Percentiles rank a stretch among this genome's conserved stretches.
phyloP scores from a whole-genome alignment of 1,140 invertebrate species.

The Orius laevigatus region DNA sequence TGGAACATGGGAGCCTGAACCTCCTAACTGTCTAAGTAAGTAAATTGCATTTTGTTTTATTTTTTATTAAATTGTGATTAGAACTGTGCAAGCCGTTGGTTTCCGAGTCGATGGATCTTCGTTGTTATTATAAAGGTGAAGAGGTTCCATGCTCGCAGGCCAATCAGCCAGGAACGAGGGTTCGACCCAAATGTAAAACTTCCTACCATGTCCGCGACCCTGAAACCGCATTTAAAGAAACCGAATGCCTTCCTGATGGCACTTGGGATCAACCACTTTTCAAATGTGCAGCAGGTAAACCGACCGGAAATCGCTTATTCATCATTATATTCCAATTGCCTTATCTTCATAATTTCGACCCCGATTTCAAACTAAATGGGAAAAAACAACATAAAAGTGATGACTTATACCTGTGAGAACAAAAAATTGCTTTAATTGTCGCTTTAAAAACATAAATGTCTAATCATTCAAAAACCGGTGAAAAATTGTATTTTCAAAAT shows the following conservation, averaged over 20 bases:
- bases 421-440: no score
- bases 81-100: constrained; percentile 11
- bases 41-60: not conserved
- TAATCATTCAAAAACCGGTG: no score
- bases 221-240: not conserved
- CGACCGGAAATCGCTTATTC: not conserved
- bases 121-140: constrained; percentile 6
- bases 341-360: not conserved
- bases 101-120: constrained; percentile 12
- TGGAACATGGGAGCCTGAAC: constrained; percentile 10
- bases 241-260: constrained; percentile 9
- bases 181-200: constrained; percentile 7
- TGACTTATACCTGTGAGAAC: no score
- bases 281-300: constrained; percentile 13
- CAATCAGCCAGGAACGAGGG: constrained; percentile 8
- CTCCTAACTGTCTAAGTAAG: constrained; percentile 12
- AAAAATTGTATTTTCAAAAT: no score
- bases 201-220: constrained; percentile 1
- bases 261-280: constrained; percentile 6
- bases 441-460: no score
- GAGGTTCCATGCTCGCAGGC: constrained; percentile 1
- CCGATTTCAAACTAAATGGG: not conserved
- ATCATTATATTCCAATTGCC: constrained; percentile 1
- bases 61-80: not conserved
- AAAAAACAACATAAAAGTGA: no score